Evolutionary conservation across 2,113 vertebrate species (phyloP).

Genomic region (Callochromis pleurospilus): DNA sequence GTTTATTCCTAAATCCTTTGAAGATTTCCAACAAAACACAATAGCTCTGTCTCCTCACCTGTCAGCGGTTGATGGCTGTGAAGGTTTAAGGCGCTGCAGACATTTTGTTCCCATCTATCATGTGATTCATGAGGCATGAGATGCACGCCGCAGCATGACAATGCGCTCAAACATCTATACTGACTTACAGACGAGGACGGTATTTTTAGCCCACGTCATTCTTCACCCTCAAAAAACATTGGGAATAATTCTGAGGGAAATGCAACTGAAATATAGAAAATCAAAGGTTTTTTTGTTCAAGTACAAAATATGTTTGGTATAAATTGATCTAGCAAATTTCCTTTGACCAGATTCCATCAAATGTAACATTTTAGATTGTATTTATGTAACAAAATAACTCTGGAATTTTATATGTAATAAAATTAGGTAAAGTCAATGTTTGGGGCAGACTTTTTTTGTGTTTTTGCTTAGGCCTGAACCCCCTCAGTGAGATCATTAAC

Average conservation of each 20-base stretch:
- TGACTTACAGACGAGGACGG: background rate
- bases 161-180: background rate
- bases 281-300: accelerated
- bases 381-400: background rate
- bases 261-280: background rate
- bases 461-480: no score
- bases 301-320: accelerated
- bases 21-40: background rate
- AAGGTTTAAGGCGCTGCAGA: background rate
- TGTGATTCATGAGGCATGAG: background rate
- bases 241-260: background rate
- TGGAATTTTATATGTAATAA: accelerated
- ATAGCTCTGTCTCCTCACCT: background rate
- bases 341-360: background rate
- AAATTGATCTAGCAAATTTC: background rate
- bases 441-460: accelerated
- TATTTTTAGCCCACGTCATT: accelerated
- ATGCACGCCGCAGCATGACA: background rate
- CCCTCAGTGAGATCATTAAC: no score
- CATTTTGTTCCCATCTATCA: background rate
- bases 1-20: background rate
- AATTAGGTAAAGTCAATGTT: background rate
- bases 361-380: background rate
- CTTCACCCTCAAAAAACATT: background rate
- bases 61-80: background rate